Evolutionary conservation across 2,888 invertebrate genomes (phyloP), one percentile per base, ranked within the genome.

Genomic region (Chrysomela aeneicollis): DNA sequence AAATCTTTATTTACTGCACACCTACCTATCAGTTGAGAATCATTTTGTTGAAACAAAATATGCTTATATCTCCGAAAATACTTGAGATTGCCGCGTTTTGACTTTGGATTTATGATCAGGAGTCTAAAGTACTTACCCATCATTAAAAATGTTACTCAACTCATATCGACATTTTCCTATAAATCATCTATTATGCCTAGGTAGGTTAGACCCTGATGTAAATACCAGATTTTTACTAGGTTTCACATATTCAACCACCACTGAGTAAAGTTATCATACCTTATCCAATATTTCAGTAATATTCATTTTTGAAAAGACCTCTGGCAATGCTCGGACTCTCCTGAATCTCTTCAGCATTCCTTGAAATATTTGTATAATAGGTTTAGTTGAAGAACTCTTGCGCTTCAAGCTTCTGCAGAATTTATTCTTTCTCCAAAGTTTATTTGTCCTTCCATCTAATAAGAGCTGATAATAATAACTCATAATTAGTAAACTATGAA

Each of bases 221-320:
- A 26, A 26, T 26, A 5, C 26, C 26, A 26, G 6, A 26, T 5
- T 26, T 3, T 26, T 26, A 26, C 4, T 26, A 5, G 6, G 26
- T 26, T 50, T 19, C n/a, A 15, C 19, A 18, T 35, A 54, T 54
- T 10, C n/a, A 30, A 2, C 22, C 52, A 18, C 15, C n/a, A 26
- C n/a, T 52, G 17, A n/a, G n/a, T n/a, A n/a, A n/a, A 26, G 30
- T 12, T 9, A 1, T 26, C 47, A 46, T 57, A 57, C 57, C 57
- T 57, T 21, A 46, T 57, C 57, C 10, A 57, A 30, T 57, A 57
- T 57, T 26, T 46, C n/a, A 4, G 57, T 57, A 22, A 57, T 47
- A 26, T 57, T 57, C 18, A 46, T 9, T 9, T 46, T 46, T 26
- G 46, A 57, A 46, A 46, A 57, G 2, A 57, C 46, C 3, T 5